A percentile compares a stretch with the other conserved stretches of the same genome.
Conservation (phyloP, 2,113 vertebrate species). For the Pogonocichla stellata region DNA sequence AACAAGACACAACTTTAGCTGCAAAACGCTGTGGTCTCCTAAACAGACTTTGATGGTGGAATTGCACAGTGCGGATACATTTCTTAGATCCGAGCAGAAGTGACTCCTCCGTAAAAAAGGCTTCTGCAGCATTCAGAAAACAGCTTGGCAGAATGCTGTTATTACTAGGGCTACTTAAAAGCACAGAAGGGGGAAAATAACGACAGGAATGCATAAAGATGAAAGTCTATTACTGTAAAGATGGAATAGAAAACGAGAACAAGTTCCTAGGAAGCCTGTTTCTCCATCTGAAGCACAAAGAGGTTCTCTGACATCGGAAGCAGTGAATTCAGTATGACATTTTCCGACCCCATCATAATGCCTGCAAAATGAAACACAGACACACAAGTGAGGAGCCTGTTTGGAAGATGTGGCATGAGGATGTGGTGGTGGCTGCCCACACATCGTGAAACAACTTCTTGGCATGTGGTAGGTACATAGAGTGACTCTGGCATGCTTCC, state of each 20-base stretch:
- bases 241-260: neutral
- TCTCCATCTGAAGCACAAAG: neutral
- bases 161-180: neutral
- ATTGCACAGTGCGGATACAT: neutral
- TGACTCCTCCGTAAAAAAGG: neutral
- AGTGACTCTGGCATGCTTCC: neutral
- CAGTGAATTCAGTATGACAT: neutral
- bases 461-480: neutral
- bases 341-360: rapidly evolving
- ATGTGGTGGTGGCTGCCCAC: neutral
- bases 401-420: neutral
- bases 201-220: rapidly evolving
- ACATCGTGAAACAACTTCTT: neutral
- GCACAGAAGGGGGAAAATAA: neutral
- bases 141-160: neutral
- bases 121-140: neutral
- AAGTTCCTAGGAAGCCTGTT: neutral
- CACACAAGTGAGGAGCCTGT: neutral
- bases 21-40: neutral
- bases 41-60: neutral
- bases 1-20: neutral
- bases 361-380: neutral
- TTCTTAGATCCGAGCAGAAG: rapidly evolving
- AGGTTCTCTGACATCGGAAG: neutral
- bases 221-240: neutral